Percentiles rank a stretch among this genome's conserved stretches.
phyloP scores from a whole-genome alignment of 2,113 vertebrate species.

The Vombatus ursinus region DNA sequence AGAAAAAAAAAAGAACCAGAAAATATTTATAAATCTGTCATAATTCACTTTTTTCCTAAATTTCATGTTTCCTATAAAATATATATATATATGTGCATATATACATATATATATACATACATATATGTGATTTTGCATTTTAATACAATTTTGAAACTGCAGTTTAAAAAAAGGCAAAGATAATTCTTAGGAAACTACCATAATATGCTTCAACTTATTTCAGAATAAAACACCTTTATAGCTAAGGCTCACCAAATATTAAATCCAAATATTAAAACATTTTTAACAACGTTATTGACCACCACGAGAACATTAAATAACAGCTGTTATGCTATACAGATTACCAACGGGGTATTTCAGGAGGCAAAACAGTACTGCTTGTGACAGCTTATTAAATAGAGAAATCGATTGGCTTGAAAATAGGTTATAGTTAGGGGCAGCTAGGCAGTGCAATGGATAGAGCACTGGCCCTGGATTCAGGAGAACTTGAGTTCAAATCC shows the following conservation, averaged over 20 bases:
- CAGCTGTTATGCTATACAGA: neutral
- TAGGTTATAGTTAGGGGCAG: neutral
- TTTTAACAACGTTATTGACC: neutral
- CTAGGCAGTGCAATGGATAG: too few relatives aligned
- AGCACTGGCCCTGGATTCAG: too few relatives aligned
- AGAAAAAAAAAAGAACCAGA: neutral
- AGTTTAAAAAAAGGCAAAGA: neutral
- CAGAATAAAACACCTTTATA: neutral
- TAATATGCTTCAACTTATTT: neutral
- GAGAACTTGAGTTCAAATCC: too few relatives aligned
- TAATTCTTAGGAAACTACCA: neutral
- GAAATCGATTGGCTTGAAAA: neutral
- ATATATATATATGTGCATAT: neutral
- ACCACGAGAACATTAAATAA: neutral
- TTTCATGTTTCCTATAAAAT: neutral
- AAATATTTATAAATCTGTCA: neutral
- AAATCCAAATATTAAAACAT: neutral
- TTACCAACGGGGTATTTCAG: neutral
- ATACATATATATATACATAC: too few relatives aligned
- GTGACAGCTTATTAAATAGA: neutral
- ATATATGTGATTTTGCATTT: neutral
- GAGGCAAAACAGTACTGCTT: neutral
- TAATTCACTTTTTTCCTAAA: slow-evolving; percentile 11
- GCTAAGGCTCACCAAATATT: neutral
- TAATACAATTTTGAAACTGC: neutral